phyloP scores from a whole-genome alignment of 1,140 invertebrate genomes.

The Drosophila yakuba region DNA sequence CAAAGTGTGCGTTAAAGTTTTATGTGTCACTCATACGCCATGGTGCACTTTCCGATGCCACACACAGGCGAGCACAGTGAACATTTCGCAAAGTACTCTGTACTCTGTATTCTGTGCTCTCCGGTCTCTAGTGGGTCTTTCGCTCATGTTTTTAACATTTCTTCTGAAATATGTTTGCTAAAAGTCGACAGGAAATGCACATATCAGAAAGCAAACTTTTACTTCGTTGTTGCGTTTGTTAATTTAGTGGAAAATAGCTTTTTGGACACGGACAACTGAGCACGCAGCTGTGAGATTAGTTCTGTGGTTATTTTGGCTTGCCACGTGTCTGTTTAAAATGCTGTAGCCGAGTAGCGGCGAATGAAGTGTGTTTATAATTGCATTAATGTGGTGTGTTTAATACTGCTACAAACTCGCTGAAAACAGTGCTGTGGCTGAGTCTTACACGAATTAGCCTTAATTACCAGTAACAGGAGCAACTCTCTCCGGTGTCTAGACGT shows the following conservation, averaged over 20 bases:
- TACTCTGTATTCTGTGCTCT: background rate
- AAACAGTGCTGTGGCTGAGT: slow-evolving; percentile 7
- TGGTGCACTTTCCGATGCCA: slow-evolving; percentile 58
- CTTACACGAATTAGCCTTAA: slow-evolving; percentile 28
- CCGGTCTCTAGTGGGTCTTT: slow-evolving; percentile 10
- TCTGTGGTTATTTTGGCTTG: slow-evolving; percentile 16
- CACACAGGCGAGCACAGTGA: slow-evolving; percentile 12
- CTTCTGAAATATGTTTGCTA: slow-evolving; percentile 15
- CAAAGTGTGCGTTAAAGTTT: slow-evolving; percentile 73
- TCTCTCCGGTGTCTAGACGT: slow-evolving; percentile 40
- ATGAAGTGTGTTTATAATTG: slow-evolving; percentile 15
- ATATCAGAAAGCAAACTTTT: slow-evolving; percentile 54
- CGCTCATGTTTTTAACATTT: slow-evolving; percentile 49
- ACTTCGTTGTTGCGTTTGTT: slow-evolving; percentile 40
- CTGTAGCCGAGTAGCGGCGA: no score
- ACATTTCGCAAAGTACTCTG: slow-evolving; percentile 34
- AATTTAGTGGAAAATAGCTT: slow-evolving; percentile 77
- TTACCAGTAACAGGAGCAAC: slow-evolving; percentile 26
- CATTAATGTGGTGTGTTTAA: slow-evolving; percentile 3
- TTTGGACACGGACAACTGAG: slow-evolving; percentile 30
- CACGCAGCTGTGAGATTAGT: slow-evolving; percentile 6
- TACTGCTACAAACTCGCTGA: background rate
- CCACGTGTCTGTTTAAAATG: slow-evolving; percentile 25
- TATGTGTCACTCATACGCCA: slow-evolving; percentile 74
- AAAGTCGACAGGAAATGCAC: slow-evolving; percentile 60